phyloP scores from a whole-genome alignment of 2,113 vertebrate species.

The Ellobius talpinus region DNA sequence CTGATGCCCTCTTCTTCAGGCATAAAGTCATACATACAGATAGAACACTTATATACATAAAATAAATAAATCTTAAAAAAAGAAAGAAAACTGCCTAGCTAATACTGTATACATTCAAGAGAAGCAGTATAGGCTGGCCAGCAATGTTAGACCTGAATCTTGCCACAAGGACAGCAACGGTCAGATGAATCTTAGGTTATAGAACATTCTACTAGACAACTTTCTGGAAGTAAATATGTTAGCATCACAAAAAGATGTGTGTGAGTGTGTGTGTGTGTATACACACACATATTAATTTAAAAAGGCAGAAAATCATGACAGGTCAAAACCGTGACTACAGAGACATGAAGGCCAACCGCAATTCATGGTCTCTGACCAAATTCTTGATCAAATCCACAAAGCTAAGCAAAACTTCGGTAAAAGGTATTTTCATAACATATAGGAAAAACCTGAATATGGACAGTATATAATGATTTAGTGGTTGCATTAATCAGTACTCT shows the following conservation, averaged over 20 bases:
- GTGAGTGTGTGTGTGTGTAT: too few relatives aligned
- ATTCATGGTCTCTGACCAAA: neutral
- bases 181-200: neutral
- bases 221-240: constrained; percentile 1
- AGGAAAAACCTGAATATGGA: neutral
- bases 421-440: neutral
- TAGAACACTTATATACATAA: too few relatives aligned
- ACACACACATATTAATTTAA: neutral
- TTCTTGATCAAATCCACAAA: constrained; percentile 6
- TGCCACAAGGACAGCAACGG: neutral
- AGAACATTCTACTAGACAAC: neutral
- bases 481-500: neutral
- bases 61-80: too few relatives aligned
- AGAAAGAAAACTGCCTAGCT: neutral
- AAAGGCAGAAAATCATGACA: neutral
- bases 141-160: neutral
- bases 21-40: too few relatives aligned
- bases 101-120: neutral
- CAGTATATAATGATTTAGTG: neutral
- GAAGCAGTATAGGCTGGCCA: neutral
- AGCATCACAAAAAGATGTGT: neutral
- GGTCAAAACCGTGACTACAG: neutral
- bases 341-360: neutral
- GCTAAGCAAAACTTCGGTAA: neutral
- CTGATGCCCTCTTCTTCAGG: too few relatives aligned